Percentiles rank a stretch among this genome's conserved stretches.
Conservation (phyloP, 2,888 invertebrate genomes). For the Iphiclides podalirius region DNA sequence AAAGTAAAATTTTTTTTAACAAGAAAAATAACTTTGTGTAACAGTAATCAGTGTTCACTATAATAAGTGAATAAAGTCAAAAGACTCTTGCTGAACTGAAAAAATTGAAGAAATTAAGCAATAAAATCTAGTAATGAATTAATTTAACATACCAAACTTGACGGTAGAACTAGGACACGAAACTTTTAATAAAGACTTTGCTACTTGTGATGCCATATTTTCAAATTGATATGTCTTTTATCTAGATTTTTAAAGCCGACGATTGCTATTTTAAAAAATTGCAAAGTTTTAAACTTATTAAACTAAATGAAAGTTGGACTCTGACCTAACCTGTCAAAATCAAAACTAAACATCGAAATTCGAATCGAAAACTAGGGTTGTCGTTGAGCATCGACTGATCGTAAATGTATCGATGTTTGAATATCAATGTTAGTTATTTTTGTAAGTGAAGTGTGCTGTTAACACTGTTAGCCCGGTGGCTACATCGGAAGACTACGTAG, state of each 20-base stretch:
- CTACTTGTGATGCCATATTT: constrained; percentile 70
- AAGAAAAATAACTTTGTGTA: neutral
- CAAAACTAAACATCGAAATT: neutral
- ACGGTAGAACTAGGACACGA: constrained; percentile 56
- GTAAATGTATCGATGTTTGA: too few species aligned
- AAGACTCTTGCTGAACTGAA: neutral
- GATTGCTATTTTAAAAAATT: constrained; percentile 26
- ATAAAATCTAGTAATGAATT: constrained; percentile 21
- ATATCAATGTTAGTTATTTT: too few species aligned
- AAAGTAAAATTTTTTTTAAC: constrained; percentile 2
- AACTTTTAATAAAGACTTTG: constrained; percentile 64
- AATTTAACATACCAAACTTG: constrained; percentile 60
- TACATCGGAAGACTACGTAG: too few species aligned
- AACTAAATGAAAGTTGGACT: constrained; percentile 62
- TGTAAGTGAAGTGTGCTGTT: too few species aligned
- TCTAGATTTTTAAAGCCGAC: neutral
- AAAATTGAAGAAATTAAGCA: constrained; percentile 20
- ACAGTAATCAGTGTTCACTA: too few species aligned
- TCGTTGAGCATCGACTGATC: too few species aligned
- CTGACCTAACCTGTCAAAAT: constrained; percentile 66
- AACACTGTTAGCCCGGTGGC: too few species aligned
- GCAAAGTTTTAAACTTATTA: constrained; percentile 33
- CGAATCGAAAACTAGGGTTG: too few species aligned
- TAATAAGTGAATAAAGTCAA: neutral
- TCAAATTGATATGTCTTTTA: constrained; percentile 17